Evolutionary conservation across 2,797 vertebrate genomes (phyloP), one percentile per base, ranked within the genome.

Genomic region (Melanotaenia pygmaea): DNA sequence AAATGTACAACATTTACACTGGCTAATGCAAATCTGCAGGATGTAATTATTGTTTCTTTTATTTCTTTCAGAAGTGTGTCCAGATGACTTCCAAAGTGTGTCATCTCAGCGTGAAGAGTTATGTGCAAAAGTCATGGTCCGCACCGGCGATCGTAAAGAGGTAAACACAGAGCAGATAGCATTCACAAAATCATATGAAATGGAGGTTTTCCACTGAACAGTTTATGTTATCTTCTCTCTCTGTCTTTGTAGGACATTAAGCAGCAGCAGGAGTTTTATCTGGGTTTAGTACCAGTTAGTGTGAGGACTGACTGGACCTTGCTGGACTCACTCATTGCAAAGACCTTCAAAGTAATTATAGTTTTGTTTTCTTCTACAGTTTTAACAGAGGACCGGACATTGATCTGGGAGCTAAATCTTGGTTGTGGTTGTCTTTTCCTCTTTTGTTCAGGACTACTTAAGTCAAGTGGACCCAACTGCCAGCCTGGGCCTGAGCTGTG

Each of bases 401-500:
- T 18, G 0, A 35, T 69, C 30, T 51, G 1, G n/a, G 56, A 7
- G 2, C 54, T 70, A 1, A 47, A 0, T 58, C 2, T 11, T 51
- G 34, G 16, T 38, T n/a, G 28, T 8, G 14, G 28, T 0, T 67
- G 14, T 56, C 65, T 57, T 64, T 43, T 65, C 54, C 3, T 16
- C 53, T 76, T 76, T 70, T 0, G 0, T 56, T 56, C 70, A 99
- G 98, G 96, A 98, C 78, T 98, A 99, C 64, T 91, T 98, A 66
- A 94, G 87, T 71, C 96, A 96, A 83, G 96, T 99, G 93, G 97
- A 99, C 84, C 98, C 97, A 0, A 95, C 96, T 2, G 91, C 95
- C 22, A 97, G 97, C 0, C 86, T 99, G 85, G 97, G 98, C 7
- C 93, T 99, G 70, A 96, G 95, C 73, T 93, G 91, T 0, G 97